These are phyloP conservation scores for Mareca penelope DNA, from an alignment of 2,797 vertebrate genomes.

Conservation along the genomic window DNA sequence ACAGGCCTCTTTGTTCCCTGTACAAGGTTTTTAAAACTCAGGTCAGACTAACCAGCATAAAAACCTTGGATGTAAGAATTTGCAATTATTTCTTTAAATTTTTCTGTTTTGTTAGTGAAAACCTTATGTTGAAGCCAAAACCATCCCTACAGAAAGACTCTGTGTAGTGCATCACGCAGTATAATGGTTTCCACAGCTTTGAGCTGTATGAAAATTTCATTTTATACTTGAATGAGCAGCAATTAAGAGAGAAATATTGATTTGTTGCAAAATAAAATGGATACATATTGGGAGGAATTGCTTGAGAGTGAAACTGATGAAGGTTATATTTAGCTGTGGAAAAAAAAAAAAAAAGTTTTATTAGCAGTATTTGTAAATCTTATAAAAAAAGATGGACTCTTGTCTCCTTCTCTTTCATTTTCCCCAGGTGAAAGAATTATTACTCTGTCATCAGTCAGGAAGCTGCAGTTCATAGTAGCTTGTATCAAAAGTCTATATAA, in stretches of 20 bases:
- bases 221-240: constrained; percentile 18
- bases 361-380: not conserved
- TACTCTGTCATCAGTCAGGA: not conserved
- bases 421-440: not conserved
- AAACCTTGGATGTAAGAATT: not conserved
- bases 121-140: not conserved
- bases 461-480: not conserved
- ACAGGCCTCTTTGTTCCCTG: fast-evolving
- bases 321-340: not conserved
- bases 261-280: constrained; percentile 39
- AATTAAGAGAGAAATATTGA: constrained; percentile 63
- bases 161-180: not conserved
- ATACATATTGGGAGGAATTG: not conserved
- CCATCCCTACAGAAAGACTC: not conserved
- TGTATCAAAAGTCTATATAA: not conserved
- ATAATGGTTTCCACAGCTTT: constrained; percentile 15
- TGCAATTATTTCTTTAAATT: not conserved
- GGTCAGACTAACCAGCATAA: not conserved
- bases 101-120: not conserved
- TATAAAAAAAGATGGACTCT: not conserved
- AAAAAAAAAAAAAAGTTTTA: not conserved
- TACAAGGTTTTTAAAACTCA: fast-evolving
- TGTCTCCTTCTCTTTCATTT: not conserved
- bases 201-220: constrained; percentile 54
- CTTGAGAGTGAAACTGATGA: constrained; percentile 25